These are phyloP conservation scores for Scleropages formosus DNA, from an alignment of 2,797 vertebrate genomes.

Conservation along the genomic window DNA sequence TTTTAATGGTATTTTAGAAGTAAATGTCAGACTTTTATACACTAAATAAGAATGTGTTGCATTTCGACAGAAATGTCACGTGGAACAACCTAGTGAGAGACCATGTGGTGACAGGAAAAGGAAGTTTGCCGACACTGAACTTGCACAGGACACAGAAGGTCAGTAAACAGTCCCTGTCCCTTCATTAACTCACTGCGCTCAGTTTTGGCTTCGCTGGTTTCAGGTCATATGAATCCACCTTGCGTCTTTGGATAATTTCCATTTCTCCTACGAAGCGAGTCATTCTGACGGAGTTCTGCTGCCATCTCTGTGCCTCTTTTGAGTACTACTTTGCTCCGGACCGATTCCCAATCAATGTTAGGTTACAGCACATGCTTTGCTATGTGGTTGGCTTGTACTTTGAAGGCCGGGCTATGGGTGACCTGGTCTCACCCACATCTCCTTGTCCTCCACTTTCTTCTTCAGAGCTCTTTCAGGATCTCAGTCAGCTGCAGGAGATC, in stretches of 20 bases:
- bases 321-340: not conserved
- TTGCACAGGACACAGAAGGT: slow-evolving; percentile 94
- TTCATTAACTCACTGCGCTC: slow-evolving; percentile 23
- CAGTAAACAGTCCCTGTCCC: slow-evolving; percentile 34
- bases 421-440: not conserved
- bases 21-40: not conserved
- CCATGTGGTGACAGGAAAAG: slow-evolving; percentile 77
- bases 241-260: not conserved
- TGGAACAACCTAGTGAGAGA: slow-evolving; percentile 67
- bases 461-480: slow-evolving; percentile 91
- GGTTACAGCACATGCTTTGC: slow-evolving; percentile 17
- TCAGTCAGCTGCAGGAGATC: slow-evolving; percentile 90
- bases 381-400: not conserved
- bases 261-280: not conserved
- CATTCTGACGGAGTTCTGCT: not conserved
- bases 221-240: not conserved
- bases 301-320: not conserved
- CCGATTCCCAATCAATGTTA: not conserved
- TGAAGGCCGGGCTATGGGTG: not conserved
- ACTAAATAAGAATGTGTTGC: too few species aligned
- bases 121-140: slow-evolving; percentile 84
- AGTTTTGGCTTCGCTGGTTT: not conserved
- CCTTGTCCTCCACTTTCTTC: slow-evolving; percentile 38
- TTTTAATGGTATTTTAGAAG: not conserved
- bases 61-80: slow-evolving; percentile 58